A percentile compares a stretch with the other conserved stretches of the same genome.
phyloP scores from a whole-genome alignment of 1,140 invertebrate genomes.

The Solenopsis fugax region DNA sequence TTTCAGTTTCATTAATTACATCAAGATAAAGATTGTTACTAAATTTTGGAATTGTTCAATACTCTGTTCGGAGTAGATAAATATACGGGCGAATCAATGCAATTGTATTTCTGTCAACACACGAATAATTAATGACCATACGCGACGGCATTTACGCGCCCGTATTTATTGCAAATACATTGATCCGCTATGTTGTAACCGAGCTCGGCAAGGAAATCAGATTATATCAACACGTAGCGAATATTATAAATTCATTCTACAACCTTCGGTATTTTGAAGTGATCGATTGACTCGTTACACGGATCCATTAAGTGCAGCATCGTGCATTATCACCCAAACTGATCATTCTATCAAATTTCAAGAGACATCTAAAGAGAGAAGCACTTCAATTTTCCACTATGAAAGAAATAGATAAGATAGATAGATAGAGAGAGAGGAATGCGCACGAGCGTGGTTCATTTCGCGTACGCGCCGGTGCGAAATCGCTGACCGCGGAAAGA shows the following conservation, averaged over 20 bases:
- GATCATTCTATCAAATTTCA: not conserved
- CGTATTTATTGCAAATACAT: conserved; percentile 44
- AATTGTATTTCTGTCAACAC: conserved; percentile 34
- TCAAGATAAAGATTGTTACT: not conserved
- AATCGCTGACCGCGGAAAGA: conserved; percentile 60
- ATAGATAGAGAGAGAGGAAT: not conserved
- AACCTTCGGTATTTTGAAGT: conserved; percentile 3
- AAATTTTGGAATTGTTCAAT: not conserved
- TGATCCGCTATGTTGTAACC: conserved; percentile 30
- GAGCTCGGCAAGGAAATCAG: not conserved
- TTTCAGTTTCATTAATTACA: not conserved
- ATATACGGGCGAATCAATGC: conserved; percentile 1
- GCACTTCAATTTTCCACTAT: not conserved
- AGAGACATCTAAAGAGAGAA: not conserved
- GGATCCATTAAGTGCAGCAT: conserved; percentile 3
- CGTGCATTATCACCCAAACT: not conserved
- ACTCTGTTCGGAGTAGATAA: not conserved
- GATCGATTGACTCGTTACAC: conserved; percentile 13
- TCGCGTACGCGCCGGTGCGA: conserved; percentile 19
- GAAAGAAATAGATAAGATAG: not conserved
- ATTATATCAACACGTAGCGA: conserved; percentile 15
- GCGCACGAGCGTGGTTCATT: conserved; percentile 5
- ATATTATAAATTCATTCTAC: conserved; percentile 29
- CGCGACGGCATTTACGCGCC: conserved; percentile 23
- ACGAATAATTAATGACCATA: conserved; percentile 40